A percentile compares a stretch with the other conserved stretches of the same genome.
phyloP scores from a whole-genome alignment of 2,888 invertebrate species.

The Gandaritis pyraliata region DNA sequence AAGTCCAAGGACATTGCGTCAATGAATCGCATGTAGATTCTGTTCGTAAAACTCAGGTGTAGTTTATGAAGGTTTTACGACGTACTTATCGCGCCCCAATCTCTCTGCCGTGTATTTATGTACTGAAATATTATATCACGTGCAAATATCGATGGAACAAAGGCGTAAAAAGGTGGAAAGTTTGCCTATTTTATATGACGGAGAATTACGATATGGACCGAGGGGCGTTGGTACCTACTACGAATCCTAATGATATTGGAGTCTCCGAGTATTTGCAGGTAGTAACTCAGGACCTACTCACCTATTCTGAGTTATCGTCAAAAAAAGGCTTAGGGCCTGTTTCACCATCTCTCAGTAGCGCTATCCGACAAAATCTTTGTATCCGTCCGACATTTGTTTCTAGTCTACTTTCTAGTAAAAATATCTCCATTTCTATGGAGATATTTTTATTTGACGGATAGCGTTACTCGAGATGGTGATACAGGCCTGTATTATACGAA shows the following conservation, averaged over 20 bases:
- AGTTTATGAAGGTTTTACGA: slow-evolving; percentile 42
- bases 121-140: slow-evolving; percentile 42
- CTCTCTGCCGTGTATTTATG: slow-evolving; percentile 38
- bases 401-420: too few species aligned
- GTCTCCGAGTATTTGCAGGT: not conserved
- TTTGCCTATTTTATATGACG: slow-evolving; percentile 27
- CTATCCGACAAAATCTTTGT: too few species aligned
- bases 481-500: too few species aligned
- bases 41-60: slow-evolving; percentile 40
- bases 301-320: too few species aligned
- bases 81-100: slow-evolving; percentile 37
- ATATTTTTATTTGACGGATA: too few species aligned
- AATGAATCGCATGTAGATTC: slow-evolving; percentile 26
- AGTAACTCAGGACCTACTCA: too few species aligned
- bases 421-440: too few species aligned
- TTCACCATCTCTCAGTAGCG: too few species aligned
- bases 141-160: slow-evolving; percentile 40
- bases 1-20: slow-evolving; percentile 10
- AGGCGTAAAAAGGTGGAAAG: slow-evolving; percentile 28
- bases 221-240: slow-evolving; percentile 1
- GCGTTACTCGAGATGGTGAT: too few species aligned
- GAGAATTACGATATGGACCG: slow-evolving; percentile 18
- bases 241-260: slow-evolving; percentile 19
- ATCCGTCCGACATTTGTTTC: too few species aligned
- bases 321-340: too few species aligned